Percentiles rank a stretch among this genome's conserved stretches.
phyloP scores from a whole-genome alignment of 2,888 invertebrate genomes.

The Heliconius sara region DNA sequence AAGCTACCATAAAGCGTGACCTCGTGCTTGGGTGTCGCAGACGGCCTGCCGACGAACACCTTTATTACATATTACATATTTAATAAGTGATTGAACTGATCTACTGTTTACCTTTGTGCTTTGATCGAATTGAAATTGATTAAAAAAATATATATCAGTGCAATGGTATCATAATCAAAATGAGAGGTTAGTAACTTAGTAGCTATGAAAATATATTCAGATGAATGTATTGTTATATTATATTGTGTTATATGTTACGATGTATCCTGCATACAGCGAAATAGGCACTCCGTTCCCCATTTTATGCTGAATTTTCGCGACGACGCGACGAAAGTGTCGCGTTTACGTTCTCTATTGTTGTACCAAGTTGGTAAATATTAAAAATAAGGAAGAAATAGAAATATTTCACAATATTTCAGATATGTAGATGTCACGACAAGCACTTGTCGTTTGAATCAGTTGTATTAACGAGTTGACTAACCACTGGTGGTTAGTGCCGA shows the following conservation, averaged over 20 bases:
- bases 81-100: neutral
- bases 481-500: conserved; percentile 13
- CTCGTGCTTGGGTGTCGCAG: conserved; percentile 57
- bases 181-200: neutral
- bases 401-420: conserved; percentile 10
- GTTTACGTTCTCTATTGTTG: too few relatives aligned
- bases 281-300: too few relatives aligned
- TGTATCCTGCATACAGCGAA: too few relatives aligned
- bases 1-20: conserved; percentile 59
- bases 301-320: too few relatives aligned
- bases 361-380: neutral
- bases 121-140: neutral
- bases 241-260: too few relatives aligned
- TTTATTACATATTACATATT: conserved; percentile 26
- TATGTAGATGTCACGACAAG: neutral
- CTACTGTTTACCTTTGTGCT: conserved; percentile 13
- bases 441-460: neutral
- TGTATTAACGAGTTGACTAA: conserved; percentile 19
- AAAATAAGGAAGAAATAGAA: neutral
- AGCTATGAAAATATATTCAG: neutral
- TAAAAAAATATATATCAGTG: neutral
- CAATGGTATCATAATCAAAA: neutral
- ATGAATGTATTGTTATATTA: neutral
- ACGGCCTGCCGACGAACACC: conserved; percentile 52
- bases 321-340: too few relatives aligned